A percentile compares a stretch with the other conserved stretches of the same genome.
phyloP scores from a whole-genome alignment of 2,888 invertebrate species.

The Eristalis tenax region DNA sequence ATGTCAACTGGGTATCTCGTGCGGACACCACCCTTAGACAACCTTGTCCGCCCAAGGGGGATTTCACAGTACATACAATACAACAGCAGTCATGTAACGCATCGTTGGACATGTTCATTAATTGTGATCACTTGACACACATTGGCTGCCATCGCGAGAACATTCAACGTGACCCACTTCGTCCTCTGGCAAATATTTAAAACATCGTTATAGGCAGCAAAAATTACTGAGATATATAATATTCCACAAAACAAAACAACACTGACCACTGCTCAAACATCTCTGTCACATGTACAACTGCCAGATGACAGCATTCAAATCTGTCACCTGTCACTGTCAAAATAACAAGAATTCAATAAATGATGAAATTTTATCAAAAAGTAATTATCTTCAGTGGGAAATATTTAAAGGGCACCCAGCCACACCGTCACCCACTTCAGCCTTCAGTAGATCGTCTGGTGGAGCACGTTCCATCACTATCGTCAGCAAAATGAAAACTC shows the following conservation, averaged over 20 bases:
- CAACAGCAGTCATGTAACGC: no score
- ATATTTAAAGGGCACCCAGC: not conserved
- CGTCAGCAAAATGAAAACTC: slow-evolving; percentile 10
- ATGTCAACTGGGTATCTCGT: no score
- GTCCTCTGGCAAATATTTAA: no score
- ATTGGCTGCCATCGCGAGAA: no score
- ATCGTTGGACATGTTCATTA: no score
- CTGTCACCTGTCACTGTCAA: not conserved
- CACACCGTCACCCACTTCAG: not conserved
- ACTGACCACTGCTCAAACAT: not conserved
- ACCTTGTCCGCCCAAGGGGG: no score
- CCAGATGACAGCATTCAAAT: not conserved
- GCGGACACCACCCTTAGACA: no score
- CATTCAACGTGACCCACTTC: no score
- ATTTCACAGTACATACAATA: no score
- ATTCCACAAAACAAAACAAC: not conserved
- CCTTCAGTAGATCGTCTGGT: not conserved
- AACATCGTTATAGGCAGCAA: no score
- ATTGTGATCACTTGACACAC: no score
- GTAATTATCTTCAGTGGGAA: not conserved
- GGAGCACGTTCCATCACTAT: not conserved
- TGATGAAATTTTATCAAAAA: not conserved
- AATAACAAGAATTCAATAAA: not conserved
- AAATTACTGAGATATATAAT: no score
- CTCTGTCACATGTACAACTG: not conserved